Base-by-base conservation (phyloP, 2,888 invertebrate genomes). In the Ophonus ardosiacus region DNA sequence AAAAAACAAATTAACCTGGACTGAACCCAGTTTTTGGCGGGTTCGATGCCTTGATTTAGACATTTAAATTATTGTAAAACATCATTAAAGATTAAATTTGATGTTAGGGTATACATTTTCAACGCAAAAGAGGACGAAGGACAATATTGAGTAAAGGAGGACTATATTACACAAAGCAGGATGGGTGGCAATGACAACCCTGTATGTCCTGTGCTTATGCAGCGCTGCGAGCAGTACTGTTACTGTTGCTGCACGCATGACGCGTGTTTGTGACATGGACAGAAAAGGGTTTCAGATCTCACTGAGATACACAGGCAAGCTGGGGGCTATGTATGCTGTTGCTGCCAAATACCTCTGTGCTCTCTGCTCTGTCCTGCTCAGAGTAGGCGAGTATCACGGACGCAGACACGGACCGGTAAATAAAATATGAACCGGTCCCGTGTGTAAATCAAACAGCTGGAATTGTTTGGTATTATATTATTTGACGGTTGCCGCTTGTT, bases 401-500 rank as follows among this genome's bases (percentile, higher is more conserved):
- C 43, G 18, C 71, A 43, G 68, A 68, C 68, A 68, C 38, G 40
- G 18, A 15, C 18, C 43, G 43, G 13, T 74, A 74, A 74, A 74
- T 74, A 74, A 43, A 74, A 43, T 43, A 43, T 74, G 7, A 74
- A 74, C 71, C 21, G 40, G 63, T 51, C 18, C 78, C 65, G 56
- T 63, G 78, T 84, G 78, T 84, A 84, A 84, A 78, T 65, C 84
- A 84, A 84, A 84, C 84, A 78, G 78, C 84, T 84, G 84, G 65
- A 84, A 71, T 84, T 84, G 84, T 84, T 84, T 84, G 51, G 65
- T 84, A 78, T 84, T 84, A 84, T 84, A 84, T 84, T 84, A 84
- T 84, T 84, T 84, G 78, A 84, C 65, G 84, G 84, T 84, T 78
- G 63, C 43, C 51, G 78, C 78, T 84, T 84, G 78, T 84, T 84